A percentile compares a stretch with the other conserved stretches of the same genome.
Evolutionary conservation across 2,797 vertebrate species (phyloP).

Genomic region (Picus viridis): DNA sequence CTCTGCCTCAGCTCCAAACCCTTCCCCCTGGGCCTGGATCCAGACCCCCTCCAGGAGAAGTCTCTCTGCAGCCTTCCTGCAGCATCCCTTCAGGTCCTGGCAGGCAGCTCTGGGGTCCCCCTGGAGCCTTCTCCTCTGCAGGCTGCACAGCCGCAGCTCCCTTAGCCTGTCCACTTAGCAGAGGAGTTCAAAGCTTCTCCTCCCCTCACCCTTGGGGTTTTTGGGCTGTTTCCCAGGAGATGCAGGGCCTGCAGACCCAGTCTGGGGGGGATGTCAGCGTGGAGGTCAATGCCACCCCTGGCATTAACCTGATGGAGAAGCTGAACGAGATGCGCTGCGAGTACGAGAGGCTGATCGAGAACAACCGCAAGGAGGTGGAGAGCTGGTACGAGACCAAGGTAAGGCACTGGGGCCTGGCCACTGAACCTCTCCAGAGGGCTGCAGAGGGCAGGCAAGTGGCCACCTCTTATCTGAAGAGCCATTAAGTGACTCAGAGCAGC

Average conservation of each 20-base stretch:
- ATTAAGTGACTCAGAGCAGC: neutral
- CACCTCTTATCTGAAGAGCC: neutral
- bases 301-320: constrained; percentile 84
- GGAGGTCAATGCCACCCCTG: constrained; percentile 91
- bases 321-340: constrained; percentile 87
- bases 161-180: too few relatives aligned
- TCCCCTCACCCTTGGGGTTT: neutral
- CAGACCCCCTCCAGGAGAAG: too few relatives aligned
- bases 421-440: neutral
- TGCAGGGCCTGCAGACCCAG: constrained; percentile 67
- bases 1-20: too few relatives aligned
- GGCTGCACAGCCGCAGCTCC: too few relatives aligned
- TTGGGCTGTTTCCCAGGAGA: constrained; percentile 56
- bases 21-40: too few relatives aligned
- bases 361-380: constrained; percentile 89
- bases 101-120: too few relatives aligned
- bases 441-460: neutral
- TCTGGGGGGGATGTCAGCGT: constrained; percentile 84
- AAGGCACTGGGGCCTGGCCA: neutral
- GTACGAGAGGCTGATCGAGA: constrained; percentile 87
- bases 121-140: too few relatives aligned
- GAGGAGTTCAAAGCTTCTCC: too few relatives aligned
- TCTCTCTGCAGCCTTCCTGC: too few relatives aligned
- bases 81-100: too few relatives aligned
- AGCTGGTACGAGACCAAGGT: constrained; percentile 91